Evolutionary conservation across 1,140 invertebrate species (phyloP), one percentile per base, ranked within the genome.

Genomic region (Amyelois transitella): DNA sequence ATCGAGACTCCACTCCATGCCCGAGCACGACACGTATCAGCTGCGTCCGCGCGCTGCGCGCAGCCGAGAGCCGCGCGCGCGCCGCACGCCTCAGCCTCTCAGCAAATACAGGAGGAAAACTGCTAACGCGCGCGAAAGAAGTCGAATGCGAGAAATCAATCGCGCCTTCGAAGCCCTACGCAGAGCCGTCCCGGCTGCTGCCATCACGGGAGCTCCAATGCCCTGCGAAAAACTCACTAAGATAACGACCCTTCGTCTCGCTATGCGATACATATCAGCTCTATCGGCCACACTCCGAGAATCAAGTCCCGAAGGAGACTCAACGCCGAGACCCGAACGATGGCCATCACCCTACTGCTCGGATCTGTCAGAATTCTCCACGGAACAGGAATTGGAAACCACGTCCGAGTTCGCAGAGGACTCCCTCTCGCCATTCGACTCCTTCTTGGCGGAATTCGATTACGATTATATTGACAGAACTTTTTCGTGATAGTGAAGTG

Each of bases 101-200:
- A 96, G 94, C 88, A 97, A 97, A 82, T 97, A 97, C 84, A 87
- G 96, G 18, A 90, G 96, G 59, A 95, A 95, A 88, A 96, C 95
- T 1, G 96, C 96, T 0, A 97, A 97, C 89, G 95, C 95, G 0
- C 83, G 96, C 3, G 96, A 97, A 82, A 79, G 96, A 21, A 92
- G 91, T 51, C 88, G 96, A 47, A 97, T 97, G 96, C 89, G 93
- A 50, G 95, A 97, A 77, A 97, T 97, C 60, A 97, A 97, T 85
- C 90, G 91, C 45, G 96, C 95, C 0, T 97, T 97, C 85, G 95
- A 96, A 80, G 90, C 91, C 1, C 88, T 97, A 0, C 90, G 94
- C 18, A 90, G 91, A 32, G 94, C 92, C 6, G 93, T 97, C 0
- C 96, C 96, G 0, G 85, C 91, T 1, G 73, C 87, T 7, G 86